phyloP scores from a whole-genome alignment of 2,888 invertebrate genomes.

The Cordilura impudica region DNA sequence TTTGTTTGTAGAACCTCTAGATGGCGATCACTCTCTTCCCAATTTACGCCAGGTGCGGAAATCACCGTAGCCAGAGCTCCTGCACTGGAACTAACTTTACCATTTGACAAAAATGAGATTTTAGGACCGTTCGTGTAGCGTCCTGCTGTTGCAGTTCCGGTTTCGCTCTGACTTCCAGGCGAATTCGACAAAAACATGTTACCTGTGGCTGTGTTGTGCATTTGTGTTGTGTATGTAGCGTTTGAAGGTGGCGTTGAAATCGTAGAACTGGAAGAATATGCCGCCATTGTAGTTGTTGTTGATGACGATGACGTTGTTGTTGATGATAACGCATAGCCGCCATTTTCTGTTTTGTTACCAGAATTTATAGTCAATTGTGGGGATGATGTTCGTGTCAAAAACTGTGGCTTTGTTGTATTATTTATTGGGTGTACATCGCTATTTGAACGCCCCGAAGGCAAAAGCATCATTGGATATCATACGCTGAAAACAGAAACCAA shows the following conservation, averaged over 20 bases:
- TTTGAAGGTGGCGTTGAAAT: constrained; percentile 29
- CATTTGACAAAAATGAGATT: constrained; percentile 34
- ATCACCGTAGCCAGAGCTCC: constrained; percentile 47
- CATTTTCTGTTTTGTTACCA: constrained; percentile 58
- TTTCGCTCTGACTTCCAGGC: constrained; percentile 69
- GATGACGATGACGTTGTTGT: constrained; percentile 4
- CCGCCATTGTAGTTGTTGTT: constrained; percentile 16
- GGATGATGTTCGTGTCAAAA: constrained; percentile 71
- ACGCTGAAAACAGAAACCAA: constrained; percentile 67
- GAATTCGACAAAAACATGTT: constrained; percentile 47
- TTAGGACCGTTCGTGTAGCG: constrained; percentile 55
- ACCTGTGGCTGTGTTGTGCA: constrained; percentile 15
- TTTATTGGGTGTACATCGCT: constrained; percentile 75
- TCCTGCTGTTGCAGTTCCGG: constrained; percentile 64
- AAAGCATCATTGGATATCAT: constrained; percentile 77
- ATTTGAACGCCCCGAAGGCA: constrained; percentile 77
- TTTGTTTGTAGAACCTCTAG: constrained; percentile 81
- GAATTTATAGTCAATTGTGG: constrained; percentile 66
- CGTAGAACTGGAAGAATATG: constrained; percentile 36
- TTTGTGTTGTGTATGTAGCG: constrained; percentile 25
- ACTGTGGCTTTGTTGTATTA: constrained; percentile 65
- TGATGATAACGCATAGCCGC: constrained; percentile 31
- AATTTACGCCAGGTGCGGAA: constrained; percentile 68
- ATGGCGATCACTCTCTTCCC: constrained; percentile 75
- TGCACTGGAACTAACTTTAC: constrained; percentile 25